phyloP scores from a whole-genome alignment of 2,888 invertebrate genomes.

The Hesperia comma region DNA sequence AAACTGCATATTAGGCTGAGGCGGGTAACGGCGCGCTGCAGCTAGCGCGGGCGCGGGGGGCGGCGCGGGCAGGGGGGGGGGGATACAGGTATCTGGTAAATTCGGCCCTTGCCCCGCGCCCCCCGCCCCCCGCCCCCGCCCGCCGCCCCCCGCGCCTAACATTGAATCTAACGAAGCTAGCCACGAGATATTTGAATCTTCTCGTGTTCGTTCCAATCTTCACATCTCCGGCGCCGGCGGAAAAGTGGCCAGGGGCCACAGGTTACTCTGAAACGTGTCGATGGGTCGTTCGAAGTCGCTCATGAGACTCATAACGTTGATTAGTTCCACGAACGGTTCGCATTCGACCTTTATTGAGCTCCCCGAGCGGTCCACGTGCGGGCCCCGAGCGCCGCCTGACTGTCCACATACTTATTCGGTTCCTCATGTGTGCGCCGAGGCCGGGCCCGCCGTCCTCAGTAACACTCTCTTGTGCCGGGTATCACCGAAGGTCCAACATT shows the following conservation, averaged over 20 bases:
- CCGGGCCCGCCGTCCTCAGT: too few relatives aligned
- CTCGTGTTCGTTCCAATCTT: background rate
- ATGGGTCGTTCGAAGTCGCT: too few relatives aligned
- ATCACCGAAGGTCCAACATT: too few relatives aligned
- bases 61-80: slow-evolving; percentile 32
- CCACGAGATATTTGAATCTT: background rate
- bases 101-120: slow-evolving; percentile 52
- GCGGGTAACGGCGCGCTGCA: slow-evolving; percentile 31
- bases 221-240: too few relatives aligned
- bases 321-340: too few relatives aligned
- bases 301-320: too few relatives aligned
- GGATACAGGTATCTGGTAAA: slow-evolving; percentile 40
- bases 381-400: too few relatives aligned
- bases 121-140: slow-evolving; percentile 14
- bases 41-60: slow-evolving; percentile 20
- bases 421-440: too few relatives aligned
- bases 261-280: background rate
- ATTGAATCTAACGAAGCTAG: background rate
- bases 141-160: slow-evolving; percentile 3
- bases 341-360: too few relatives aligned
- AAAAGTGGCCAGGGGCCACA: background rate
- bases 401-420: too few relatives aligned
- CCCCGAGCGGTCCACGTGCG: too few relatives aligned
- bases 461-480: too few relatives aligned
- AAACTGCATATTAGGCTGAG: slow-evolving; percentile 25